These are phyloP conservation scores for Acanthochromis polyacanthus DNA, from an alignment of 2,113 vertebrate genomes.

Conservation along the genomic window DNA sequence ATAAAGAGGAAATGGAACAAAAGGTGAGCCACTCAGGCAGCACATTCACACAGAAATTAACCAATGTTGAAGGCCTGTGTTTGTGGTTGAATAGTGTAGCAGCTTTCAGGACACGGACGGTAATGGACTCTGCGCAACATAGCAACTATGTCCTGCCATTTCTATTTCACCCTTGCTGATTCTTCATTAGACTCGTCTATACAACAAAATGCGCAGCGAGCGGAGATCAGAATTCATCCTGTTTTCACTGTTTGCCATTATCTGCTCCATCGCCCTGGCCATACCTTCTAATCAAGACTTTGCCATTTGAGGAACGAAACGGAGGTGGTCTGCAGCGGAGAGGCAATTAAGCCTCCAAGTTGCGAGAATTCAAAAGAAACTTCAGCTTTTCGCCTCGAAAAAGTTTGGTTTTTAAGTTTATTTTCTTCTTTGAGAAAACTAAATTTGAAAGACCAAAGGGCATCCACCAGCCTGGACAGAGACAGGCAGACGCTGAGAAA, in stretches of 20 bases:
- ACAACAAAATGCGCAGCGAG: conserved; percentile 35
- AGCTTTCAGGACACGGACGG: conserved; percentile 30
- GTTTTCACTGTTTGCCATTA: conserved; percentile 64
- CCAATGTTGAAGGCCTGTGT: conserved; percentile 36
- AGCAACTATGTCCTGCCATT: conserved; percentile 43
- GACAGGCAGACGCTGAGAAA: conserved; percentile 34
- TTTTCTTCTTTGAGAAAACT: conserved; percentile 22
- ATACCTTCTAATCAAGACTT: conserved; percentile 46
- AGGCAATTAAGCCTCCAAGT: conserved; percentile 48
- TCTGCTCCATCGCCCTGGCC: conserved; percentile 51
- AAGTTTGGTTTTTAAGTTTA: conserved; percentile 28
- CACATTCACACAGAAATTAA: conserved; percentile 51
- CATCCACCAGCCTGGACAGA: conserved; percentile 26
- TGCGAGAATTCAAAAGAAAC: conserved; percentile 32
- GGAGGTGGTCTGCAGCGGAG: neutral
- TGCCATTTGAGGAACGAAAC: conserved; percentile 15
- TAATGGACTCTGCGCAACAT: conserved; percentile 47
- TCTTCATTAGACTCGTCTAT: conserved; percentile 62
- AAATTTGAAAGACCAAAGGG: conserved; percentile 48
- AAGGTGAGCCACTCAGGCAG: conserved; percentile 49
- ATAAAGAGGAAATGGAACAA: conserved; percentile 6
- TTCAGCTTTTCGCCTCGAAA: conserved; percentile 30
- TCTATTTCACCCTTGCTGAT: conserved; percentile 63
- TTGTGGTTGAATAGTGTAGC: conserved; percentile 36
- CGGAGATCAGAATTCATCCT: conserved; percentile 52